Percentiles rank a stretch among this genome's conserved stretches.
These are phyloP conservation scores for Passer montanus DNA, from an alignment of 2,113 vertebrate genomes.

Conservation along the genomic window DNA sequence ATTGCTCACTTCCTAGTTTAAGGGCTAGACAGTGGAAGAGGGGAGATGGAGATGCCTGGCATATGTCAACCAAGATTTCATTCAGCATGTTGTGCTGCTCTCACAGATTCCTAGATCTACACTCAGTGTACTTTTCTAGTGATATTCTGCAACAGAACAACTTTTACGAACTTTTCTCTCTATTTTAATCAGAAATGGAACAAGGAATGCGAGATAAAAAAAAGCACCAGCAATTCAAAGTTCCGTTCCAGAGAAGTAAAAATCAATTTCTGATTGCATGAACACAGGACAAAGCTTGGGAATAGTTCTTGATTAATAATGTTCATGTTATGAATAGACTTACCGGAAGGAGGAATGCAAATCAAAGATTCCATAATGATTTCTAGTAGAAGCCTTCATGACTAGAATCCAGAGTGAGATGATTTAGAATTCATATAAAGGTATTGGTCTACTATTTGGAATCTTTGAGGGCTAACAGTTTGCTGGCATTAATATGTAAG, in stretches of 20 bases:
- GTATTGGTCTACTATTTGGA: background rate
- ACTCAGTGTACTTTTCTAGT: background rate
- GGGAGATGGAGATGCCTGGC: background rate
- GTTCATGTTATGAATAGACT: conserved; percentile 7
- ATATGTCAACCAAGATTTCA: background rate
- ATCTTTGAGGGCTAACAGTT: background rate
- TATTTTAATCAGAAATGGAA: background rate
- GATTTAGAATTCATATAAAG: background rate
- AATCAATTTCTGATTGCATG: conserved; percentile 48
- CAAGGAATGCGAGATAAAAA: background rate
- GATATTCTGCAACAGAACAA: background rate
- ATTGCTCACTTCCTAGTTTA: background rate
- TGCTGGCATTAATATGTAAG: background rate
- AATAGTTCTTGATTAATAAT: conserved; percentile 34
- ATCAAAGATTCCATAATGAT: background rate
- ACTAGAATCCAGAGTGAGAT: background rate
- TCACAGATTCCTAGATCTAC: background rate
- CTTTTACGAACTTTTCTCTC: background rate
- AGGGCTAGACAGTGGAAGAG: background rate
- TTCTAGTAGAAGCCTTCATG: background rate
- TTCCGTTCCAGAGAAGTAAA: background rate
- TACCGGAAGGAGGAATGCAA: background rate
- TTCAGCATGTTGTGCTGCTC: background rate
- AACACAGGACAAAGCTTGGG: conserved; percentile 7
- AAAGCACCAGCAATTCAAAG: background rate